phyloP scores from a whole-genome alignment of 2,888 invertebrate species.

The Rosalia funebris region DNA sequence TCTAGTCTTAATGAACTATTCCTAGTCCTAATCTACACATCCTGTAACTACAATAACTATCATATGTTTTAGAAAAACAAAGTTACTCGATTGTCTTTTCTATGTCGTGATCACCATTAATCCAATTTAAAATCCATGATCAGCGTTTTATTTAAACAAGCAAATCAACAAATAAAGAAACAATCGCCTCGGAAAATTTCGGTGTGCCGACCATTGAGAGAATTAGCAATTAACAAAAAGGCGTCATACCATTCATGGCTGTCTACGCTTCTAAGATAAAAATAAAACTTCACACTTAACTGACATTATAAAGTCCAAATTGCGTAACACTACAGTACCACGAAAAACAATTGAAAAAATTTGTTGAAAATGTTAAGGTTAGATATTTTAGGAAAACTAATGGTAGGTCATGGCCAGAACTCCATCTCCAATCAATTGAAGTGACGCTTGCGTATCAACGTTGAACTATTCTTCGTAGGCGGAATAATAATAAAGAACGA shows the following conservation, averaged over 20 bases:
- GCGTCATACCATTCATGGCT: constrained; percentile 31
- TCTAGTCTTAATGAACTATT: no score
- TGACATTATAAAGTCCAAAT: neutral
- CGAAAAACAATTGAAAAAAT: constrained; percentile 15
- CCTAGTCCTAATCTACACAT: no score
- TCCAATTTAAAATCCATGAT: no score
- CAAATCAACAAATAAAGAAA: neutral
- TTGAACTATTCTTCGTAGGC: neutral
- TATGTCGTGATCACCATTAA: no score
- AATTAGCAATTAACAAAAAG: no score
- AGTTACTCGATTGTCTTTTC: no score
- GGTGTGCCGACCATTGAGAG: no score
- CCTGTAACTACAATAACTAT: no score
- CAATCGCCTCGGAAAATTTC: no score
- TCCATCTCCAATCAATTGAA: constrained; percentile 30
- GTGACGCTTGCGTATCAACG: constrained; percentile 32
- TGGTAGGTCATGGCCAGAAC: constrained; percentile 30
- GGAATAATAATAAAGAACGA: neutral
- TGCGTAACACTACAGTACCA: neutral
- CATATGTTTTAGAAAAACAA: no score
- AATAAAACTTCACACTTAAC: constrained; percentile 3
- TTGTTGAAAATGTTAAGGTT: constrained; percentile 31
- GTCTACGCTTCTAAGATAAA: constrained; percentile 14
- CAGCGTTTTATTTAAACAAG: no score
- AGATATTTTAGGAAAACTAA: constrained; percentile 33